A percentile compares a stretch with the other conserved stretches of the same genome.
These are phyloP conservation scores for Callinectes sapidus DNA, from an alignment of 2,888 invertebrate genomes.

Conservation along the genomic window DNA sequence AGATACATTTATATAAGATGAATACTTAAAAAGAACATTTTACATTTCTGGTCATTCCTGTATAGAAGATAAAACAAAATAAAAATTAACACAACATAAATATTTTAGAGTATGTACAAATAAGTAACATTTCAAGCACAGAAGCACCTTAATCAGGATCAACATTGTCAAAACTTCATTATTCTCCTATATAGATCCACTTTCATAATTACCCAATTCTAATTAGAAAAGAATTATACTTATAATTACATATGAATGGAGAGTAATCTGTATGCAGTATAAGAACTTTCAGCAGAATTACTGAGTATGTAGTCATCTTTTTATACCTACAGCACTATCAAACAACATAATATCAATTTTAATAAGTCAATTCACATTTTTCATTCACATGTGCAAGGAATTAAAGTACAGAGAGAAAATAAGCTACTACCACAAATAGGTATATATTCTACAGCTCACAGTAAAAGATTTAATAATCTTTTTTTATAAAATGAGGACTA, in stretches of 20 bases:
- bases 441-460: neutral
- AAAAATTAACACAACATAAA: neutral
- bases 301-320: neutral
- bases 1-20: neutral
- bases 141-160: too few relatives aligned
- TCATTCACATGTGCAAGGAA: neutral
- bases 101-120: neutral
- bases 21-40: neutral
- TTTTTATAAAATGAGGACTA: slow-evolving; percentile 3
- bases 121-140: neutral
- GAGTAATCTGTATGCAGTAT: neutral
- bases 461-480: neutral
- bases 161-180: too few relatives aligned
- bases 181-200: too few relatives aligned
- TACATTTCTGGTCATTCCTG: neutral
- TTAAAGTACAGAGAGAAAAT: neutral
- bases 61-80: neutral
- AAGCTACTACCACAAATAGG: neutral
- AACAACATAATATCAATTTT: neutral
- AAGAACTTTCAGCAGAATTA: neutral
- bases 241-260: neutral
- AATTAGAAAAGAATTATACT: neutral
- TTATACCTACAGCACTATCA: neutral
- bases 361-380: neutral
- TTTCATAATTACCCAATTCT: too few relatives aligned